Conservation (phyloP, 2,888 invertebrate species). For the Congeria kusceri region DNA sequence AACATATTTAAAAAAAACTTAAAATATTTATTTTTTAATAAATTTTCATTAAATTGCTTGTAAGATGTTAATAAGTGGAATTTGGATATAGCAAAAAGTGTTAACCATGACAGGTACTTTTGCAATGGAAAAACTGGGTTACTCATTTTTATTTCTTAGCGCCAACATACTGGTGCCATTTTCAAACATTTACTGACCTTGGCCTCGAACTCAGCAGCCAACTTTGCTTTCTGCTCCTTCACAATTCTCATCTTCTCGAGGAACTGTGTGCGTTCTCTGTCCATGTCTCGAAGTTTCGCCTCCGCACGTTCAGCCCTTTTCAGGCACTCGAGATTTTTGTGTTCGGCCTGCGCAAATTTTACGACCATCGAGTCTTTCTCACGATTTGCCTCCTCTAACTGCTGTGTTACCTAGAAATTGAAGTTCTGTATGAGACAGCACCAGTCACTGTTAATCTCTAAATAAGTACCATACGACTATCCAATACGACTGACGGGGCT, state of each 20-base stretch:
- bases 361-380: slow-evolving; percentile 85
- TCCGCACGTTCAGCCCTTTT: slow-evolving; percentile 78
- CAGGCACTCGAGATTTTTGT: slow-evolving; percentile 81
- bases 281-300: slow-evolving; percentile 76
- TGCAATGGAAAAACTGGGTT: no score
- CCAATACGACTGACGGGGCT: no score
- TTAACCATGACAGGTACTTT: no score
- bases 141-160: no score
- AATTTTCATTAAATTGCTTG: no score
- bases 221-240: slow-evolving; percentile 79
- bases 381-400: slow-evolving; percentile 77
- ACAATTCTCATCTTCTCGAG: slow-evolving; percentile 75
- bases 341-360: slow-evolving; percentile 84
- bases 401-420: slow-evolving; percentile 77
- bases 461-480: no score
- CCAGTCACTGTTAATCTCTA: no score
- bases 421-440: no score
- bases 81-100: no score
- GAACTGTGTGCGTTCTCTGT: slow-evolving; percentile 80
- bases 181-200: slow-evolving; percentile 74
- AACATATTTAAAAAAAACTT: no score
- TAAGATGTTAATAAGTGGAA: no score
- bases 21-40: no score
- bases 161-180: not conserved
- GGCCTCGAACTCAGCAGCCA: slow-evolving; percentile 73